These are phyloP conservation scores for Trichopoda pennipes DNA, from an alignment of 2,888 invertebrate genomes.

Conservation along the genomic window DNA sequence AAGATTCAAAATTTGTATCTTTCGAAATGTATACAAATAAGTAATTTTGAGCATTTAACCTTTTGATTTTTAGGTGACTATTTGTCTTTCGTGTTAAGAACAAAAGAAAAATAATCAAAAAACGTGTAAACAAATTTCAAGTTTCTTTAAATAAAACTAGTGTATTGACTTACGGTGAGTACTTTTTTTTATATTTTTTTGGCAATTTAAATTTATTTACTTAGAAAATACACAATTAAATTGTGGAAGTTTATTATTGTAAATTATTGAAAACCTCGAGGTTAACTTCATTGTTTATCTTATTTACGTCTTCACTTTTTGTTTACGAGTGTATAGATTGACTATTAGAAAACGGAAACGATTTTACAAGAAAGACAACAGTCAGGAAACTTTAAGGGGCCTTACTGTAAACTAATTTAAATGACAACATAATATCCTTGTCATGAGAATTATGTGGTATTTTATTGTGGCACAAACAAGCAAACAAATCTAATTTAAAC, in stretches of 20 bases:
- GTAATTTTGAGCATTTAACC: slow-evolving; percentile 27
- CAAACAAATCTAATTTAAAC: too few species aligned
- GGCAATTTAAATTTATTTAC: slow-evolving; percentile 55
- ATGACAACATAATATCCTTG: neutral
- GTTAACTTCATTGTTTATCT: slow-evolving; percentile 48
- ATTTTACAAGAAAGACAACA: slow-evolving; percentile 23
- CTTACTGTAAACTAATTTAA: neutral
- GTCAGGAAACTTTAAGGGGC: slow-evolving; percentile 5
- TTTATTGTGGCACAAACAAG: too few species aligned
- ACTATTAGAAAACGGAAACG: slow-evolving; percentile 35
- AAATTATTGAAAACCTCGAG: slow-evolving; percentile 45
- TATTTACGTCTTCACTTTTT: slow-evolving; percentile 26
- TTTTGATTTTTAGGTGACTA: slow-evolving; percentile 58
- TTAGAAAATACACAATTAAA: slow-evolving; percentile 50
- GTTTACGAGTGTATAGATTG: neutral
- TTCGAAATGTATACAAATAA: slow-evolving; percentile 34
- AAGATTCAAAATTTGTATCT: neutral
- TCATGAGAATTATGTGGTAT: too few species aligned
- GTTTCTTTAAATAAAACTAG: slow-evolving; percentile 17
- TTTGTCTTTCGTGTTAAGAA: slow-evolving; percentile 50
- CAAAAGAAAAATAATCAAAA: slow-evolving; percentile 21
- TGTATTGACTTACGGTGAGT: slow-evolving; percentile 22
- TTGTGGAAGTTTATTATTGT: slow-evolving; percentile 50
- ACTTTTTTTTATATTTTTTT: slow-evolving; percentile 15
- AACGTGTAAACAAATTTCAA: slow-evolving; percentile 49